A percentile compares a stretch with the other conserved stretches of the same genome.
phyloP scores from a whole-genome alignment of 2,113 vertebrate species.

The Butastur rufipennis region DNA sequence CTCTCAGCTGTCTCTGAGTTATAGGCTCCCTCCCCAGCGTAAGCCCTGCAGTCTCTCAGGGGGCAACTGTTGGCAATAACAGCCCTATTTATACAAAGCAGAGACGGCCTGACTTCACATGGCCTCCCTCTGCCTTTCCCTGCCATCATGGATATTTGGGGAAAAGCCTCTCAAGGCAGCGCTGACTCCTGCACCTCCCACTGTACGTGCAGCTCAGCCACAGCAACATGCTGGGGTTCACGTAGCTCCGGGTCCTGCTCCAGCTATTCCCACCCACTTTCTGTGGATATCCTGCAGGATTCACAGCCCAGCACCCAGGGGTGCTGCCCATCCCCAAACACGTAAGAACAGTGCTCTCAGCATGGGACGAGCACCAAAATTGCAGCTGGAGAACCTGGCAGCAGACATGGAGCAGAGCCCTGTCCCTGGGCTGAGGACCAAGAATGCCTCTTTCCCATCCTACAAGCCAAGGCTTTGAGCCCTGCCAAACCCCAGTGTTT shows the following conservation, averaged over 20 bases:
- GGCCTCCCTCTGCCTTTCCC: not conserved
- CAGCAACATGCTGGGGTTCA: not conserved
- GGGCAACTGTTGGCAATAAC: not conserved
- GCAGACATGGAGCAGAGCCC: not conserved
- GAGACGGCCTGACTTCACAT: not conserved
- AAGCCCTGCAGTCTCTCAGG: not conserved
- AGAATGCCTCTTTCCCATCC: slow-evolving; percentile 36
- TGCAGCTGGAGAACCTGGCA: slow-evolving; percentile 33
- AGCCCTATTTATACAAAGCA: not conserved
- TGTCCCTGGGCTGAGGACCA: not conserved
- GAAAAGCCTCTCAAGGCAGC: not conserved
- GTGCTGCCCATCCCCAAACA: not conserved
- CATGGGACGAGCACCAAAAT: not conserved
- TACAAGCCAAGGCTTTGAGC: not conserved
- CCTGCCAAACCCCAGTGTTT: slow-evolving; percentile 52
- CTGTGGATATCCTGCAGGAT: not conserved
- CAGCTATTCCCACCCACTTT: not conserved
- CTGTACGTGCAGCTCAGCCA: not conserved
- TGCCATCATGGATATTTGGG: not conserved
- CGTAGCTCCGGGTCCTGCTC: not conserved
- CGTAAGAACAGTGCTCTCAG: not conserved
- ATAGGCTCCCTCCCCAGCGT: not conserved
- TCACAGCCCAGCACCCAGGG: not conserved
- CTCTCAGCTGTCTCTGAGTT: not conserved
- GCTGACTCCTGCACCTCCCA: rapidly evolving